phyloP scores from a whole-genome alignment of 1,140 invertebrate genomes.

The Anastatus disparis region DNA sequence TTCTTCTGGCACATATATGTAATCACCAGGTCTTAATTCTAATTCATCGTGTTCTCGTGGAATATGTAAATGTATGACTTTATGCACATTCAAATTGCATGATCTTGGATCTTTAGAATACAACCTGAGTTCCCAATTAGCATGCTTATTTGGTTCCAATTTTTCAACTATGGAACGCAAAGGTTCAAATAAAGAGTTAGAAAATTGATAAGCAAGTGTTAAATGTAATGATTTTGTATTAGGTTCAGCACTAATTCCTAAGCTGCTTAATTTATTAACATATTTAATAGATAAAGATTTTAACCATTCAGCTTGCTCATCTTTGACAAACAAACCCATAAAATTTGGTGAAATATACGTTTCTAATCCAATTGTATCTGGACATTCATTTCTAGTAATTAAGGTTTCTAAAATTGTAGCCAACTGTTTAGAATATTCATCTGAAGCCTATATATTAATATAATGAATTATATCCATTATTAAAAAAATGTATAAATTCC shows the following conservation, averaged over 20 bases:
- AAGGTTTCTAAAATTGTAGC: conserved; percentile 74
- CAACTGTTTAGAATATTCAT: conserved; percentile 76
- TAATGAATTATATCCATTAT: not conserved
- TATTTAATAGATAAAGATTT: conserved; percentile 80
- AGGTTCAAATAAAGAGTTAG: conserved; percentile 74
- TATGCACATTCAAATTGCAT: conserved; percentile 77
- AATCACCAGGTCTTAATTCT: conserved; percentile 86
- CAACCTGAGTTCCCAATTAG: conserved; percentile 85
- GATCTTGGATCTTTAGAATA: conserved; percentile 85
- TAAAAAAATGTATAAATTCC: not conserved
- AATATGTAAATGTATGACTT: conserved; percentile 82
- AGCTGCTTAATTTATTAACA: conserved; percentile 79
- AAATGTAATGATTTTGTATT: conserved; percentile 87
- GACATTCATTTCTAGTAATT: conserved; percentile 74
- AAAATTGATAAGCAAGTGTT: conserved; percentile 89
- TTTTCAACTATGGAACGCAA: conserved; percentile 80
- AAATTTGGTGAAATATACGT: conserved; percentile 87
- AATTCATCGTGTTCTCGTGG: conserved; percentile 85
- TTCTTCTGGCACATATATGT: conserved; percentile 82
- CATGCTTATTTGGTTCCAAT: conserved; percentile 72
- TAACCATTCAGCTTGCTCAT: conserved; percentile 80
- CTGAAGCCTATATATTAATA: conserved; percentile 71
- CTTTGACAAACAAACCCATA: conserved; percentile 86
- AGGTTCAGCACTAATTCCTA: conserved; percentile 76
- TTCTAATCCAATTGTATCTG: conserved; percentile 76